phyloP scores from a whole-genome alignment of 2,888 invertebrate species.

The Pristionchus mayeri region DNA sequence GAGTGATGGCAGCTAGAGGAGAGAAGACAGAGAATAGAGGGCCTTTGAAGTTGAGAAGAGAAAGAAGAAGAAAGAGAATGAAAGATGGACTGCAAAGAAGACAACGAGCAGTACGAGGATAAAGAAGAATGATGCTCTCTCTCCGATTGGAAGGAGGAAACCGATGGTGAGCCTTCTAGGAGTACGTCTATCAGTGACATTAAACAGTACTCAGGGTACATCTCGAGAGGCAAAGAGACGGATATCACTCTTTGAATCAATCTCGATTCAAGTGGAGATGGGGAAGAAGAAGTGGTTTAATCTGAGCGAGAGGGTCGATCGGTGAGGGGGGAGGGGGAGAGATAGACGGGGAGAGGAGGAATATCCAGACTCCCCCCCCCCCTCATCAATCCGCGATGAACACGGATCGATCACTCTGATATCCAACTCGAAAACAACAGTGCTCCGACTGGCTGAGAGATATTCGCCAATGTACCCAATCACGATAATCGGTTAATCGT shows the following conservation, averaged over 20 bases:
- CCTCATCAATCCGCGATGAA: constrained; percentile 26
- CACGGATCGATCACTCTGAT: constrained; percentile 29
- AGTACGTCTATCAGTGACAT: background rate
- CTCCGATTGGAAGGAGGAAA: background rate
- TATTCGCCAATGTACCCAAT: too few relatives aligned
- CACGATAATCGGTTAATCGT: too few relatives aligned
- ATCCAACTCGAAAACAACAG: background rate
- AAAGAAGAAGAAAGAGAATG: constrained; percentile 35
- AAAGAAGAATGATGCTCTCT: constrained; percentile 13
- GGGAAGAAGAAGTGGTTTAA: constrained; percentile 20
- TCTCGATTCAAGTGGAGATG: constrained; percentile 43
- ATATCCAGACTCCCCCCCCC: constrained; percentile 36
- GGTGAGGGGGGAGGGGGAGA: background rate
- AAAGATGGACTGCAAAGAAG: constrained; percentile 43
- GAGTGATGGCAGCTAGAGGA: constrained; percentile 27
- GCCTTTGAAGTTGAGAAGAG: constrained; percentile 21
- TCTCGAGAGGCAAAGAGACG: background rate
- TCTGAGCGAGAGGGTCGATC: constrained; percentile 38
- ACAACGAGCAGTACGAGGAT: constrained; percentile 35
- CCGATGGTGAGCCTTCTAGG: background rate
- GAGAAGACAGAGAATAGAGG: constrained; percentile 32
- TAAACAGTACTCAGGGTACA: background rate
- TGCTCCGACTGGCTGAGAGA: background rate
- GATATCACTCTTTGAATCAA: constrained; percentile 35
- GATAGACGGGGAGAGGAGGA: background rate